Evolutionary conservation across 92 coral and sea anemone species (phyloP), one percentile per base, ranked within the genome.

Genomic region (Bergia sp.): DNA sequence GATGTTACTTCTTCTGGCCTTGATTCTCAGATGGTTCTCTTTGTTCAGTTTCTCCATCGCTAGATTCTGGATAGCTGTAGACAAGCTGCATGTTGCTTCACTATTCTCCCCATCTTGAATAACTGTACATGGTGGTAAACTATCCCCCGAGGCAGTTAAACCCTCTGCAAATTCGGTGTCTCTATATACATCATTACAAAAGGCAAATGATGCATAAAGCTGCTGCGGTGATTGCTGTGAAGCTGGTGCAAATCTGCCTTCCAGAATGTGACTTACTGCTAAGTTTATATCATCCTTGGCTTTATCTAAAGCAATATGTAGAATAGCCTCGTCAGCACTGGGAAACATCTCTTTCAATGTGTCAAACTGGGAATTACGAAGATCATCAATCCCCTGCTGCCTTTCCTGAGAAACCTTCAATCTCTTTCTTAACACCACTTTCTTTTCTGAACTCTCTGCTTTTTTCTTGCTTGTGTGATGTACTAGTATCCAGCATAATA

Each of bases 11-110:
- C n/a, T 78, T 41, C 92, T 77, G 29, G 86, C 87, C 74, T 92
- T 88, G 38, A 88, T 80, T 80, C 91, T 78, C 5, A 90, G 83
- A 13, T 91, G 69, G 15, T 73, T 66, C 4, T 93, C 95, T 79
- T 77, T 81, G 43, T 80, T 38, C 21, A 93, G 76, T 75, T 85
- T 91, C 69, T 83, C 82, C 67, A 71, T 61, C 18, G 93, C 85
- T 72, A 87, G 84, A 49, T 78, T 77, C 82, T 67, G 53, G 74
- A 92, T 4, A 43, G 88, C 40, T 23, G 80, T 80, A 15, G 47
- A 40, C 84, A 44, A 89, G 69, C 4, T 79, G 77, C 36, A 36
- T 39, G 67, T 81, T 38, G 53, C 29, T 76, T 40, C 80, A 76
- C 80, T 43, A 9, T 23, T 78, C 41, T 78, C 37, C 66, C 42